Evolutionary conservation across 2,797 vertebrate species (phyloP), one percentile per base, ranked within the genome.

Genomic region (Leptodon cayanensis): DNA sequence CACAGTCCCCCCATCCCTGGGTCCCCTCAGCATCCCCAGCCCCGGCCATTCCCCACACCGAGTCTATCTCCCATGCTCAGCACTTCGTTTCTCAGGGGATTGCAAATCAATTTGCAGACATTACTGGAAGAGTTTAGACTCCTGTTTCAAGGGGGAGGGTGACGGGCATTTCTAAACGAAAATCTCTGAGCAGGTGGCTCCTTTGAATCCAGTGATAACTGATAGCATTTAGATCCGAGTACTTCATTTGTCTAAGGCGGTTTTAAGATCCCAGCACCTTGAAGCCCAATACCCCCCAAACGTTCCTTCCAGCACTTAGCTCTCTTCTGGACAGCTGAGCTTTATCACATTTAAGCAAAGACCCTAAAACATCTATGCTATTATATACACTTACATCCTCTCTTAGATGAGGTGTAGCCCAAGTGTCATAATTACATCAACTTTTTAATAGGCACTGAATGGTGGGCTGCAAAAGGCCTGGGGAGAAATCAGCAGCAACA

Each of bases 221-320:
- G 0, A 39, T 18, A 81, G 25, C 0, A 1, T 47, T 46, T 21
- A 49, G 40, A 69, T 15, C 44, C 0, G 1, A 86, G 69, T 13
- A 25, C 22, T 88, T 70, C 26, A 1, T 22, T 72, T 83, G 54
- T 55, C 54, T 21, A 55, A 13, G 18, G 9, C 8, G 3, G 13
- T 55, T 55, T 55, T 55, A 55, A 55, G 54, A 55, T 55, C 31
- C 31, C 18, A 18, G 50, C 9, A 4, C 22, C 52, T 20, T 40
- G 26, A 47, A 59, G 44, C 22, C 54, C 17, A 47, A 2, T 7
- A 29, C 40, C 66, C 52, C 42, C 49, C 19, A n/a, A 42, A 9
- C 2, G 1, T 49, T 58, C 83, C 44, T 35, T 35, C 74, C 66
- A 91, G 54, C 62, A n/a, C 5, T 0, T 0, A 5, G 17, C 18